A percentile compares a stretch with the other conserved stretches of the same genome.
Evolutionary conservation across 2,797 vertebrate genomes (phyloP).

Genomic region (Echeneis naucrates): DNA sequence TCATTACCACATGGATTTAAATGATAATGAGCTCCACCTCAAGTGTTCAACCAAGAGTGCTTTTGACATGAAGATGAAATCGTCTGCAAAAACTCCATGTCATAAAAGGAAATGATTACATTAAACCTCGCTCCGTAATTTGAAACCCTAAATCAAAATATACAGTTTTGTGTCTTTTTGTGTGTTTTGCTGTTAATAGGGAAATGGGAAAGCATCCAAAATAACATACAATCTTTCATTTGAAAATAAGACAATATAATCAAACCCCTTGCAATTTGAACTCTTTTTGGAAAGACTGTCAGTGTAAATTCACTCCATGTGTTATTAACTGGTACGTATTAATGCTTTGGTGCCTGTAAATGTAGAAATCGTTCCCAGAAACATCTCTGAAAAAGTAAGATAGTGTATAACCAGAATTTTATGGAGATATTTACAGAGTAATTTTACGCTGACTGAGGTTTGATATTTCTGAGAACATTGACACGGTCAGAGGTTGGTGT

Average conservation of each 20-base stretch:
- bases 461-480: background rate
- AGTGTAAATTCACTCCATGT: no score
- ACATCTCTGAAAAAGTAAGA: background rate
- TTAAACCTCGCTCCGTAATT: background rate
- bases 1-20: slow-evolving; percentile 57
- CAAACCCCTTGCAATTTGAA: background rate
- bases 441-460: background rate
- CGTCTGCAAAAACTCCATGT: background rate
- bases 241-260: background rate
- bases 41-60: slow-evolving; percentile 11
- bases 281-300: background rate
- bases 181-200: background rate
- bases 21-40: slow-evolving; percentile 48
- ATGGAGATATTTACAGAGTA: background rate
- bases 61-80: slow-evolving; percentile 2
- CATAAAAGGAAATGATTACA: background rate
- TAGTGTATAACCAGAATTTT: background rate
- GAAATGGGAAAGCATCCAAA: background rate
- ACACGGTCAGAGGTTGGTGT: background rate
- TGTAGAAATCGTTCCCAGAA: background rate
- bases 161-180: no score
- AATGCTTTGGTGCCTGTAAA: background rate
- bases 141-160: background rate
- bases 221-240: background rate
- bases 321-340: background rate